These are phyloP conservation scores for Ammodytes marinus DNA, from an alignment of 2,113 vertebrate genomes.

Conservation along the genomic window DNA sequence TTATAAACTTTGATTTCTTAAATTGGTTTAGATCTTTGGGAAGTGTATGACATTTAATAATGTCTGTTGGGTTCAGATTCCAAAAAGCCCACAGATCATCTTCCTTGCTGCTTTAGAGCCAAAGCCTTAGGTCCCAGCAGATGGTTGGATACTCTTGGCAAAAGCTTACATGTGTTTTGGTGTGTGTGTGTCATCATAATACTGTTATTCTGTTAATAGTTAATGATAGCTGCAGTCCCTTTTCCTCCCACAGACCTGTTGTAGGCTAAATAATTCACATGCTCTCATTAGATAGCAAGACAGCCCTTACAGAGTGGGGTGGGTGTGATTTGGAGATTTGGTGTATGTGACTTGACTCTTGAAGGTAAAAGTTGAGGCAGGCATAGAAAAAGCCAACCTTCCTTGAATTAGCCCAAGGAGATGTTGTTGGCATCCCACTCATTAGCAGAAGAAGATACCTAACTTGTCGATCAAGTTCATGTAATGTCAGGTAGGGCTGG, in stretches of 20 bases:
- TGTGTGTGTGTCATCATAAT: constrained; percentile 55
- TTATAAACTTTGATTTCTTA: constrained; percentile 7
- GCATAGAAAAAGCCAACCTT: constrained; percentile 5
- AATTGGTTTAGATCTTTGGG: background rate
- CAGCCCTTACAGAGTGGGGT: constrained; percentile 26
- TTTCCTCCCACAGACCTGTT: constrained; percentile 60
- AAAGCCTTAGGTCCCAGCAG: constrained; percentile 58
- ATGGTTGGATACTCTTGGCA: constrained; percentile 65
- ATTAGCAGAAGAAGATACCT: background rate
- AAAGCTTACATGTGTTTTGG: constrained; percentile 36
- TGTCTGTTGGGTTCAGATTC: constrained; percentile 19
- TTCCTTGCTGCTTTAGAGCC: constrained; percentile 8
- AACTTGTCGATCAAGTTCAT: constrained; percentile 32
- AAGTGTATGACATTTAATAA: background rate
- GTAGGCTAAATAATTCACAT: constrained; percentile 81
- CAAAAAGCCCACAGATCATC: constrained; percentile 26
- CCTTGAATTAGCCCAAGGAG: constrained; percentile 24
- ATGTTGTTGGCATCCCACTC: constrained; percentile 32
- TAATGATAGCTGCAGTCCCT: constrained; percentile 68
- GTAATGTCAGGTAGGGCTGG: background rate
- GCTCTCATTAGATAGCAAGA: constrained; percentile 74
- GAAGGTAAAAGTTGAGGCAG: constrained; percentile 59
- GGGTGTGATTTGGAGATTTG: constrained; percentile 32
- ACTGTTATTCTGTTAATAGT: constrained; percentile 73
- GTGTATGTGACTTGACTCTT: constrained; percentile 41